Evolutionary conservation across 1,140 invertebrate species (phyloP), one percentile per base, ranked within the genome.

Genomic region (Pectinophora gossypiella): DNA sequence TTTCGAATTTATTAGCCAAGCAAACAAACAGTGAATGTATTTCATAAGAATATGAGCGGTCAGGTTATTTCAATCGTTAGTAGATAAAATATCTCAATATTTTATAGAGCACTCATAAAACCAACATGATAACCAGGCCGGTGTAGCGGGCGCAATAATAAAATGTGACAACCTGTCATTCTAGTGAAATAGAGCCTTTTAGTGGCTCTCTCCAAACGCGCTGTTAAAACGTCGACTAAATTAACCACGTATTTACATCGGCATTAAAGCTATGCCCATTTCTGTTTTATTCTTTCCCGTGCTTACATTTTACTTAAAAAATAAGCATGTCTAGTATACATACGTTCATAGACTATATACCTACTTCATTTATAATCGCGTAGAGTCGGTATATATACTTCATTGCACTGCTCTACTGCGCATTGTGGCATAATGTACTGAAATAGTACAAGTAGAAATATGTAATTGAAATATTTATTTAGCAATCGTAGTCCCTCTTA

Each of bases 91-190:
- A 61, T 57, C 53, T 78, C 70, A 74, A 78, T 72, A 67, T 77
- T 85, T 85, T 78, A 86, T 81, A 76, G 75, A 79, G 59, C 64
- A 69, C 50, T 67, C 70, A 69, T 81, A 85, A 85, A 84, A 69
- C 58, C 48, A 47, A 56, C 64, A 48, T 55, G 66, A 65, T 65
- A 65, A 59, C 38, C 19, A 4, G 20, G 54, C 43, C 27, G 61
- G 56, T 64, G 63, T 66, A 61, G 61, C 61, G 68, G 55, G 63
- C 56, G 57, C 59, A 74, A 72, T 73, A 77, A 79, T 79, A 79
- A 83, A 76, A 62, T 79, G 77, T 81, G 80, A 81, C 80, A 70
- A 70, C 55, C 49, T 69, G 74, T 85, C 76, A 76, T 70, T 76
- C 54, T 59, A 61, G 50, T 67, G 72, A 69, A 73, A 68, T 74